These are phyloP conservation scores for Myotis myotis DNA, from an alignment of 2,797 vertebrate species.

Conservation along the genomic window DNA sequence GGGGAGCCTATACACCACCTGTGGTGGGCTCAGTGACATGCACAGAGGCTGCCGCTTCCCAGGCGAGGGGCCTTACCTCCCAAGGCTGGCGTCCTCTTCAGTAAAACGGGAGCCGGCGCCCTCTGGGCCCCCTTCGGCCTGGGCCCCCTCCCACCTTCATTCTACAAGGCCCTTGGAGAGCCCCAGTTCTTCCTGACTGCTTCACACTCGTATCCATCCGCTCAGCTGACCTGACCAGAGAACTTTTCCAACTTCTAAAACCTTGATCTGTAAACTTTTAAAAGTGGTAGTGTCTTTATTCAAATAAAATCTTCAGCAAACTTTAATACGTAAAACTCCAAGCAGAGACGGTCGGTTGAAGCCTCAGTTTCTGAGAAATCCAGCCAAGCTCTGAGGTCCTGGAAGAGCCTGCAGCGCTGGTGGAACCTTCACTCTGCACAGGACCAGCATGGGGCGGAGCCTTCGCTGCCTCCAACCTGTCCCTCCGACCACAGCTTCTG, in stretches of 20 bases:
- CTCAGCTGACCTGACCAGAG: neutral
- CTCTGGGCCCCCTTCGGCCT: neutral
- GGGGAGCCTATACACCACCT: too few species aligned
- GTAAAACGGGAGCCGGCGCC: neutral
- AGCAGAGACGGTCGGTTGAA: neutral
- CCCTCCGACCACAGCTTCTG: neutral
- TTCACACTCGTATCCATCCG: neutral
- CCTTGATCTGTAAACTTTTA: neutral
- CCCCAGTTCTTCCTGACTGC: neutral
- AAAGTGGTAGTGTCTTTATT: neutral
- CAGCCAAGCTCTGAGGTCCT: neutral
- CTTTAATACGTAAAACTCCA: neutral
- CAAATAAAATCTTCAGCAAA: neutral
- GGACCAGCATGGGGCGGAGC: neutral
- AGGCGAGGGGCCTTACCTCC: neutral
- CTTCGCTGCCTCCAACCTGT: neutral
- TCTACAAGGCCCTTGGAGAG: neutral
- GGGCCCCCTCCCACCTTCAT: neutral
- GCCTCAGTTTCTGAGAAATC: neutral
- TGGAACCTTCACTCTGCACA: neutral
- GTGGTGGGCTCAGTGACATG: neutral
- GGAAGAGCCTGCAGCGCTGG: fast-evolving
- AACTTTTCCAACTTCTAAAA: neutral
- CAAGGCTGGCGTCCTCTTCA: neutral
- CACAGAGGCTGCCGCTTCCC: too few species aligned